Evolutionary conservation across 2,888 invertebrate genomes (phyloP).

Genomic region (Cryptocephalus primarius): DNA sequence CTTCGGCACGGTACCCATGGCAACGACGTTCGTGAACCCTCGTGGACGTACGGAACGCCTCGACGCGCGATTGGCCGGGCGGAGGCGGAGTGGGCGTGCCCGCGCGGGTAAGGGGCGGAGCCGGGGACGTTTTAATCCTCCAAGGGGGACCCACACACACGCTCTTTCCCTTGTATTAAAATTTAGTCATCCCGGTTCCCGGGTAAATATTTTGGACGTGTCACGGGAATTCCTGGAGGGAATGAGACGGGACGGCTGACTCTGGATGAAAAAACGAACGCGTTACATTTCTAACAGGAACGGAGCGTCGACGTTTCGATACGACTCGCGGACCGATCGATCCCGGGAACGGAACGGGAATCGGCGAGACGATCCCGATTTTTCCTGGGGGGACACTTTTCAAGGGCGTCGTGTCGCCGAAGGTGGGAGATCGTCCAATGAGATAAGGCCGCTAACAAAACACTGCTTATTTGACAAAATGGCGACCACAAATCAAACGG

Average conservation of each 20-base stretch:
- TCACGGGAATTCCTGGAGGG: too few relatives aligned
- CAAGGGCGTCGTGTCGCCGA: conserved; percentile 8
- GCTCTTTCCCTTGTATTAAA: conserved; percentile 13
- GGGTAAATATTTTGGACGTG: too few relatives aligned
- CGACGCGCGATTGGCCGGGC: conserved; percentile 21
- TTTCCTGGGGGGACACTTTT: conserved; percentile 1
- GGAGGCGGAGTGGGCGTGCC: conserved; percentile 17
- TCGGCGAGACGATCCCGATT: not conserved
- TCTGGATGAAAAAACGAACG: too few relatives aligned
- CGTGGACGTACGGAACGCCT: conserved; percentile 22
- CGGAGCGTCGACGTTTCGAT: too few relatives aligned
- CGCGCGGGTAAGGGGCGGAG: conserved; percentile 17
- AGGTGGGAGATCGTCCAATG: conserved; percentile 41
- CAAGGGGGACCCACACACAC: not conserved
- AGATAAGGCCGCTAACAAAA: conserved; percentile 41
- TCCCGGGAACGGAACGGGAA: too few relatives aligned
- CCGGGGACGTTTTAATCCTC: conserved; percentile 28
- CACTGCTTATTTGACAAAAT: conserved; percentile 43
- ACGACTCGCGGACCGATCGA: too few relatives aligned
- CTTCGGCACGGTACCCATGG: conserved; percentile 37
- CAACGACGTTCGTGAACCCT: conserved; percentile 30
- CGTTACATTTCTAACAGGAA: too few relatives aligned
- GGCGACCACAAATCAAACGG: conserved; percentile 42
- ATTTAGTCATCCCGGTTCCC: conserved; percentile 12
- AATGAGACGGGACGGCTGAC: too few relatives aligned